Conservation (phyloP, 35 echinoderm and acorn worm genomes). For the Ophiothrix spiculata region DNA sequence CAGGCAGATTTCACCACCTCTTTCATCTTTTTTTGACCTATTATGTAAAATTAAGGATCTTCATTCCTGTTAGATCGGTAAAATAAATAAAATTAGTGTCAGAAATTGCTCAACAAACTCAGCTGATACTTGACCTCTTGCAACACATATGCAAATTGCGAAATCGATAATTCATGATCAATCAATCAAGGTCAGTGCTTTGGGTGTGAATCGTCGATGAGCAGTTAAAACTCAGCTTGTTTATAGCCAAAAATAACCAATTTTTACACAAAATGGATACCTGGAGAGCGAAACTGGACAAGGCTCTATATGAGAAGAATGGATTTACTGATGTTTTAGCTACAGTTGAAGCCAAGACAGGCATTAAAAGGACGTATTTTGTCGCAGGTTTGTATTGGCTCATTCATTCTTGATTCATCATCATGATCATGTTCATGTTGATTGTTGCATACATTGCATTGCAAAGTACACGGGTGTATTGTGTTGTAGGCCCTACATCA, state of each 20-base stretch:
- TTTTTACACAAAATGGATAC: slow-evolving; percentile 35
- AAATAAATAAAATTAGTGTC: too few species aligned
- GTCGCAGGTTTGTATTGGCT: slow-evolving; percentile 59
- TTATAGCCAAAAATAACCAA: not conserved
- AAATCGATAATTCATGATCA: not conserved
- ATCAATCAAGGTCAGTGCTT: not conserved
- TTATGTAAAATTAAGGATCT: too few species aligned
- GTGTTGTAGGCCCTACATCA: too few species aligned
- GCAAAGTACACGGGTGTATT: too few species aligned
- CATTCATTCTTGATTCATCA: too few species aligned
- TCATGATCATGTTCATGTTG: too few species aligned
- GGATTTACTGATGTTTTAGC: slow-evolving; percentile 79
- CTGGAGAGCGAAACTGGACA: slow-evolving; percentile 83
- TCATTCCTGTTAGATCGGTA: too few species aligned
- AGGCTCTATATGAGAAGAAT: slow-evolving; percentile 94
- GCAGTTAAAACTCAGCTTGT: not conserved
- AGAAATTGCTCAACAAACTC: too few species aligned
- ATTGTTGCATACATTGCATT: too few species aligned
- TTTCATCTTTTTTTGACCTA: too few species aligned
- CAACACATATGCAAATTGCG: not conserved
- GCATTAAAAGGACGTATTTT: slow-evolving; percentile 90
- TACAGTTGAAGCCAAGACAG: slow-evolving; percentile 82
- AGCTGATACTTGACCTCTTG: not conserved
- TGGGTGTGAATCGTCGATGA: slow-evolving; percentile 4
- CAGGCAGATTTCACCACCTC: too few species aligned